Evolutionary conservation across 2,113 vertebrate species (phyloP).

Genomic region (Eptatretus burgeri): DNA sequence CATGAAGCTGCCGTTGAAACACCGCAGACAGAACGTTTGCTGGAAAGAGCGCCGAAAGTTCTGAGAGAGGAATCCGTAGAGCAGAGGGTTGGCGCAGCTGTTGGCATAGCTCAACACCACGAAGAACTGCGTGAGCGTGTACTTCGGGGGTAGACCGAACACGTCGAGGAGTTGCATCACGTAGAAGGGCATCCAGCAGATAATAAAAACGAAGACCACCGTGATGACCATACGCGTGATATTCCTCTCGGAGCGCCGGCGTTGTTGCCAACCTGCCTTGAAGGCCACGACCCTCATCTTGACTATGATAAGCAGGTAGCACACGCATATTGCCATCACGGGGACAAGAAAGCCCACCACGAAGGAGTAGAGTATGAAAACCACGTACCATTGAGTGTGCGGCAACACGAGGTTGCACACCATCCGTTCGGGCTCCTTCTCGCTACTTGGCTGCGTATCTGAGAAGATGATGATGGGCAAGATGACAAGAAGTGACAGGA

Average conservation of each 20-base stretch:
- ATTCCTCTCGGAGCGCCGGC: conserved; percentile 47
- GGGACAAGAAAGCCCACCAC: conserved; percentile 57
- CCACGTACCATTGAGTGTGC: conserved; percentile 42
- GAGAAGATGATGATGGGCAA: conserved; percentile 9
- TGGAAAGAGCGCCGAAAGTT: conserved; percentile 63
- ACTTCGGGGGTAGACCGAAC: conserved; percentile 38
- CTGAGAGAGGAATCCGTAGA: conserved; percentile 59
- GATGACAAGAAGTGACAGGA: conserved; percentile 6
- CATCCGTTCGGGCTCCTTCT: conserved; percentile 15
- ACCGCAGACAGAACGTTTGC: conserved; percentile 45
- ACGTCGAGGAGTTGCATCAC: conserved; percentile 49
- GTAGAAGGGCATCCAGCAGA: conserved; percentile 74
- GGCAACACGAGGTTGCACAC: conserved; percentile 69
- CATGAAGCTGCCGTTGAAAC: conserved; percentile 37
- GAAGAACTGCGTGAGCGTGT: conserved; percentile 49
- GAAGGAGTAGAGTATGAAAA: conserved; percentile 52
- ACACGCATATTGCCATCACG: conserved; percentile 52
- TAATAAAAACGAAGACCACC: conserved; percentile 54
- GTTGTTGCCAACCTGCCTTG: conserved; percentile 61
- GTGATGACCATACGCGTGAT: conserved; percentile 67
- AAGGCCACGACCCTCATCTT: conserved; percentile 56
- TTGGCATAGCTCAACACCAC: conserved; percentile 56
- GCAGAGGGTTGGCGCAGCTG: conserved; percentile 58
- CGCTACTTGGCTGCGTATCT: neutral
- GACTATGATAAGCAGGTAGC: conserved; percentile 52